Conservation (phyloP, 2,888 invertebrate species). For the Yponomeuta cagnagella region DNA sequence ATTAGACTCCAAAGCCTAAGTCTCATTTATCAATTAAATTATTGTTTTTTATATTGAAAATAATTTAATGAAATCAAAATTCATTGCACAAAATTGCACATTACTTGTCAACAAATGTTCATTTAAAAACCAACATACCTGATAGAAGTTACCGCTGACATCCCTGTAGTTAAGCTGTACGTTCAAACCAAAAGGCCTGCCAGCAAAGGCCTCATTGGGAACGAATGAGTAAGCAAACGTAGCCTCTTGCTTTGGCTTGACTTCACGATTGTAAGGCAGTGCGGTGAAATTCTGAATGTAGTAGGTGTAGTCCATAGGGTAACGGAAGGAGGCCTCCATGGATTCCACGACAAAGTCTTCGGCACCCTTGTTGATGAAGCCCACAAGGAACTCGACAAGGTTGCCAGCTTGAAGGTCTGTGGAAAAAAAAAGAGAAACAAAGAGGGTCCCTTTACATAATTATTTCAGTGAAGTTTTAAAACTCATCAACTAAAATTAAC, state of each 20-base stretch:
- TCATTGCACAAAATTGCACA: not conserved
- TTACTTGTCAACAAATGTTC: not conserved
- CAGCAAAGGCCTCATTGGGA: conserved; percentile 97
- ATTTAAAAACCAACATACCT: conserved; percentile 54
- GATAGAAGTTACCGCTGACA: conserved; percentile 75
- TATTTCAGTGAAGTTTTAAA: no score
- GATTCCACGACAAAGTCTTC: conserved; percentile 94
- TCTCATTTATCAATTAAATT: no score
- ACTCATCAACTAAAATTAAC: no score
- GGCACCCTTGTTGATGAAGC: conserved; percentile 95
- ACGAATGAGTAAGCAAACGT: conserved; percentile 96
- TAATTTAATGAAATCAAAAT: no score
- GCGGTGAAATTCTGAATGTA: conserved; percentile 99
- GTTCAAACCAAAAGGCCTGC: conserved; percentile 96
- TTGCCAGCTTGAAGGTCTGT: conserved; percentile 93
- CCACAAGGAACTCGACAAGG: conserved; percentile 95
- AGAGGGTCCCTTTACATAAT: not conserved
- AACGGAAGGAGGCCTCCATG: conserved; percentile 98
- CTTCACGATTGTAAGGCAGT: conserved; percentile 88
- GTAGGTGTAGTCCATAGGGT: conserved; percentile 98
- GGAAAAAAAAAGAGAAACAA: not conserved
- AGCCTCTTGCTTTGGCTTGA: conserved; percentile 94
- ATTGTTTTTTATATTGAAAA: no score
- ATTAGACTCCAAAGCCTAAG: no score
- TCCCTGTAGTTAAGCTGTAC: conserved; percentile 95